Percentiles rank a stretch among this genome's conserved stretches.
phyloP scores from a whole-genome alignment of 1,140 invertebrate genomes.

The Drosophila kanapiae region DNA sequence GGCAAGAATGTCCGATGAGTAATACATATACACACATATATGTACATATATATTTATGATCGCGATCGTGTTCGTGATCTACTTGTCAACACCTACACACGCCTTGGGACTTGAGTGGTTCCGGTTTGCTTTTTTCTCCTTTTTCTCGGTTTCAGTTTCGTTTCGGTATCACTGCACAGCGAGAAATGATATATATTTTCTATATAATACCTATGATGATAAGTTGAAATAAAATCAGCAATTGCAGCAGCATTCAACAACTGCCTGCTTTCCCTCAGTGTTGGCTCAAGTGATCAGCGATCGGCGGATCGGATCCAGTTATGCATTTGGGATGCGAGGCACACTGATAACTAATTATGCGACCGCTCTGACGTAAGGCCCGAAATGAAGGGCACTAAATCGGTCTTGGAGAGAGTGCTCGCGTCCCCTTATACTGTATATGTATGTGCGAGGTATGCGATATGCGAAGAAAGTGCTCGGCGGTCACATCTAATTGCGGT shows the following conservation, averaged over 20 bases:
- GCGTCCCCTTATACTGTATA: background rate
- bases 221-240: background rate
- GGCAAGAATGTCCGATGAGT: conserved; percentile 42
- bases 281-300: conserved; percentile 30
- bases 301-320: conserved; percentile 40
- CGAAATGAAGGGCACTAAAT: conserved; percentile 42
- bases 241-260: no score
- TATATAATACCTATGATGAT: background rate
- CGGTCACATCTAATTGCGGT: conserved; percentile 41
- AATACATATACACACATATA: background rate
- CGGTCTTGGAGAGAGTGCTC: conserved; percentile 20
- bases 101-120: conserved; percentile 42
- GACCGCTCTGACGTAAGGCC: conserved; percentile 30
- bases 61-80: conserved; percentile 69
- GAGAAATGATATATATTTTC: conserved; percentile 2
- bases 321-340: conserved; percentile 49
- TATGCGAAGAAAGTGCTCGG: conserved; percentile 22
- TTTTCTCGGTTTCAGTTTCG: conserved; percentile 21
- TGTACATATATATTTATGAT: conserved; percentile 21
- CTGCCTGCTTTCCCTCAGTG: conserved; percentile 16
- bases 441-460: background rate
- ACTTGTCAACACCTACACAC: conserved; percentile 78
- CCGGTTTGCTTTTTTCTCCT: conserved; percentile 22
- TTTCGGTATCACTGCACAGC: conserved; percentile 11
- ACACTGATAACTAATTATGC: conserved; percentile 46